Evolutionary conservation across 2,113 vertebrate genomes (phyloP).

Genomic region (Carollia perspicillata): DNA sequence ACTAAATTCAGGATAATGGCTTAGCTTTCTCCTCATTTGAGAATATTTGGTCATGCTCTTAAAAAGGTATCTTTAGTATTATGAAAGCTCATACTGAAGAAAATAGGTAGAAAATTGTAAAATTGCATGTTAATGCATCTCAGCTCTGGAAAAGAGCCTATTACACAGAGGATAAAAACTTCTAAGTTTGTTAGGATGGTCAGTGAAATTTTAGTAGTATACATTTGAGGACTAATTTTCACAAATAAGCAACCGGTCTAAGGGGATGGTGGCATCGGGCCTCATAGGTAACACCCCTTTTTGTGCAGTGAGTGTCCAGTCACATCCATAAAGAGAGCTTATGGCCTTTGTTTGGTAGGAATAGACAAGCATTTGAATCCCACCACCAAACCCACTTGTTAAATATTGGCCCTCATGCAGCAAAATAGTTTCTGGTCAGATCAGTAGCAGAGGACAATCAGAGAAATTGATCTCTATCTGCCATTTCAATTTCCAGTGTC

Average conservation of each 20-base stretch:
- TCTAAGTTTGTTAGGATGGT: conserved; percentile 40
- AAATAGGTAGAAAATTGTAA: conserved; percentile 61
- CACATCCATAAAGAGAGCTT: background rate
- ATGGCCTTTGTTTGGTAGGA: background rate
- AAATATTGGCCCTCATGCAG: background rate
- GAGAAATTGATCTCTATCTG: conserved; percentile 1
- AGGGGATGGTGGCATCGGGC: background rate
- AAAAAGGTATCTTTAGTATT: conserved; percentile 57
- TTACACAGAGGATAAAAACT: conserved; percentile 9
- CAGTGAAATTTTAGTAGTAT: background rate
- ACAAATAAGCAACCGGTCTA: background rate
- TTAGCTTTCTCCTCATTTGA: conserved; percentile 63
- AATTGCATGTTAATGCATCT: conserved; percentile 54
- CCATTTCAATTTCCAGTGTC: conserved; percentile 7
- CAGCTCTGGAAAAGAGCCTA: background rate
- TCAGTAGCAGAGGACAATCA: background rate
- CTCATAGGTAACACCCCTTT: conserved; percentile 19
- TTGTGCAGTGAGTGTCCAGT: background rate
- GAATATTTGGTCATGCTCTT: conserved; percentile 52
- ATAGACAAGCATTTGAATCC: conserved; percentile 26
- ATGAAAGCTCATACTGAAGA: conserved; percentile 38
- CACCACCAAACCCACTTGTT: background rate
- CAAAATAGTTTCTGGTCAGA: conserved; percentile 11
- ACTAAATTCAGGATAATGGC: conserved; percentile 39
- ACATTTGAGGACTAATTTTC: conserved; percentile 43